phyloP scores from a whole-genome alignment of 2,797 vertebrate species.

The Microcaecilia unicolor region DNA sequence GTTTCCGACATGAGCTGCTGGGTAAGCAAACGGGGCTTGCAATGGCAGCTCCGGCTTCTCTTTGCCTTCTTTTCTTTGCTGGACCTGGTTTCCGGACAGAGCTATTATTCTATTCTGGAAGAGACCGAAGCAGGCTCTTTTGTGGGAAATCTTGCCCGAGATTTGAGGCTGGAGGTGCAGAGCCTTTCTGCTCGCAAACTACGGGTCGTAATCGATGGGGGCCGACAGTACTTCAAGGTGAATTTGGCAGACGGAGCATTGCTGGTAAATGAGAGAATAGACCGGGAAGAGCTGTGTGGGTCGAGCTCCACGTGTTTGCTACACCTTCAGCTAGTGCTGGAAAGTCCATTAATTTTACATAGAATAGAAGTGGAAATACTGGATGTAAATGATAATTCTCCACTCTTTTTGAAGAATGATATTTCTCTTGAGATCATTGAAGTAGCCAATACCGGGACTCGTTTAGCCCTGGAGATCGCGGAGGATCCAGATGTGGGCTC shows the following conservation, averaged over 20 bases:
- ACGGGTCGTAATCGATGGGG: constrained; percentile 66
- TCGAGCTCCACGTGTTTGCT: constrained; percentile 45
- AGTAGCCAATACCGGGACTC: constrained; percentile 48
- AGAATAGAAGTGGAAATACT: constrained; percentile 52
- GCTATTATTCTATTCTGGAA: constrained; percentile 80
- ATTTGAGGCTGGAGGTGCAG: constrained; percentile 69
- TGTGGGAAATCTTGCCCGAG: constrained; percentile 81
- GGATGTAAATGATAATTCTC: constrained; percentile 75
- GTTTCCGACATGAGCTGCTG: not conserved
- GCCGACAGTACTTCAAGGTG: constrained; percentile 72
- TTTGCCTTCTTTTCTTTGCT: not conserved
- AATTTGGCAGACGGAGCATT: constrained; percentile 68
- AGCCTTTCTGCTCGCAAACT: constrained; percentile 64
- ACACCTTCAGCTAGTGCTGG: constrained; percentile 54
- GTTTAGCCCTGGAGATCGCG: constrained; percentile 70
- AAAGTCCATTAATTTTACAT: constrained; percentile 60
- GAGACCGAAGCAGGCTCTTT: constrained; percentile 76
- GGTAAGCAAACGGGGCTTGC: constrained; percentile 9
- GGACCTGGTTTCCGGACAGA: constrained; percentile 67
- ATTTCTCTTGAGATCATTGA: constrained; percentile 59
- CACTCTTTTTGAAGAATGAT: constrained; percentile 39
- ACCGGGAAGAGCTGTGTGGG: constrained; percentile 80
- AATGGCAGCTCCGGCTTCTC: too few species aligned
- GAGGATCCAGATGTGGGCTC: constrained; percentile 85
- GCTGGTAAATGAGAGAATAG: constrained; percentile 77